phyloP scores from a whole-genome alignment of 2,888 invertebrate genomes.

The Trachelus iudaicus region DNA sequence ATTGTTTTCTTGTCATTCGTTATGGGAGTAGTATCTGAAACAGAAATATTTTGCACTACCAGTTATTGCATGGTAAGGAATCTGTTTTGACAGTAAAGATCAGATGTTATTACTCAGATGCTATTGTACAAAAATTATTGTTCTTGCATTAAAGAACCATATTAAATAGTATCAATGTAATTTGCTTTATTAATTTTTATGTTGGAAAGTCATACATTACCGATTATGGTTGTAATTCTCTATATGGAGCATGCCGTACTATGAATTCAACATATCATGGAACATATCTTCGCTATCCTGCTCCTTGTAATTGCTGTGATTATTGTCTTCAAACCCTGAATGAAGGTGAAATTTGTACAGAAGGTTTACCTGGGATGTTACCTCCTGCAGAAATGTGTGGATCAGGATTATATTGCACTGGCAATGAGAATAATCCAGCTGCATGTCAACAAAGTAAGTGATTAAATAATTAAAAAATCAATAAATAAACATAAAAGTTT shows the following conservation, averaged over 20 bases:
- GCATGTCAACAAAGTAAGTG: slow-evolving; percentile 69
- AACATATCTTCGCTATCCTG: slow-evolving; percentile 69
- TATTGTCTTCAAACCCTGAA: slow-evolving; percentile 71
- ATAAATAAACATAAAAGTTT: not conserved
- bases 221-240: slow-evolving; percentile 59
- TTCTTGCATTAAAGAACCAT: not conserved
- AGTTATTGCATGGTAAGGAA: slow-evolving; percentile 14
- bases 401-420: slow-evolving; percentile 68
- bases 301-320: slow-evolving; percentile 74
- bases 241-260: slow-evolving; percentile 66
- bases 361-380: slow-evolving; percentile 68
- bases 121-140: not conserved
- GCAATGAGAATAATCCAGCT: slow-evolving; percentile 50
- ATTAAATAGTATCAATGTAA: not conserved
- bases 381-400: slow-evolving; percentile 72
- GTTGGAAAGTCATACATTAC: slow-evolving; percentile 29
- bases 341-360: slow-evolving; percentile 68
- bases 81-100: not conserved
- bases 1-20: slow-evolving; percentile 2
- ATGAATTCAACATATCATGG: slow-evolving; percentile 72
- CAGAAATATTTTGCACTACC: slow-evolving; percentile 15
- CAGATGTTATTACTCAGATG: not conserved
- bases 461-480: not conserved
- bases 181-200: not conserved
- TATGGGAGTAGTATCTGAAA: not conserved